Conservation (phyloP, 1,140 invertebrate genomes). For the Triops cancriformis region DNA sequence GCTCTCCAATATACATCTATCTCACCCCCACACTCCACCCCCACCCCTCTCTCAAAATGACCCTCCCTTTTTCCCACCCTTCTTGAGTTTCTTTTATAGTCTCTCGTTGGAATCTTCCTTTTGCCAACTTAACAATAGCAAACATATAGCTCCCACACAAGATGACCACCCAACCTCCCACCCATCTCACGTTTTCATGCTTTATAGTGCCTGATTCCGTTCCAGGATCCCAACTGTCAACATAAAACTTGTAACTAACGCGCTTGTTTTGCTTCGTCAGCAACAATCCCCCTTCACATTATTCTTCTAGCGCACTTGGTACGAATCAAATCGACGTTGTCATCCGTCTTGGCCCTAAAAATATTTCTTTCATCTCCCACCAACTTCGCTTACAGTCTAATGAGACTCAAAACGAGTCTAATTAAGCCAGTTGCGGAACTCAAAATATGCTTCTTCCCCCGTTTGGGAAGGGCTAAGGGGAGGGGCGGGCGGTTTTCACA, state of each 20-base stretch:
- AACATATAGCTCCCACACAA: neutral
- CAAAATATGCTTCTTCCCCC: neutral
- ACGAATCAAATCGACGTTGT: neutral
- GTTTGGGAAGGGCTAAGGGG: neutral
- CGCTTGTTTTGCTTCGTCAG: neutral
- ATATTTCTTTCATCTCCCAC: too few relatives aligned
- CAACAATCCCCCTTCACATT: neutral
- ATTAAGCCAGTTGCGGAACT: neutral
- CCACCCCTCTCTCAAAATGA: neutral
- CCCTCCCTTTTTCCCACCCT: neutral
- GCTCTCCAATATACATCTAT: constrained; percentile 9
- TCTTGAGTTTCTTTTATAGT: constrained; percentile 8
- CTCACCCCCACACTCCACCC: neutral
- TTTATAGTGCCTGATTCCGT: neutral
- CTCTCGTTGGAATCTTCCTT: constrained; percentile 7
- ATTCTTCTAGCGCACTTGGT: neutral
- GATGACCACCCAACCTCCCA: neutral
- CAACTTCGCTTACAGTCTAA: too few relatives aligned
- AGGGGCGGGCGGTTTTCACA: too few relatives aligned
- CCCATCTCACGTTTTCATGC: neutral
- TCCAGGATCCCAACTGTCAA: neutral
- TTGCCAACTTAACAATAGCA: neutral
- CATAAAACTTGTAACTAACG: neutral
- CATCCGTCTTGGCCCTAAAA: neutral
- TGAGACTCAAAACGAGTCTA: neutral